Evolutionary conservation across 2,797 vertebrate genomes (phyloP), one percentile per base, ranked within the genome.

Genomic region (Ispidina picta): DNA sequence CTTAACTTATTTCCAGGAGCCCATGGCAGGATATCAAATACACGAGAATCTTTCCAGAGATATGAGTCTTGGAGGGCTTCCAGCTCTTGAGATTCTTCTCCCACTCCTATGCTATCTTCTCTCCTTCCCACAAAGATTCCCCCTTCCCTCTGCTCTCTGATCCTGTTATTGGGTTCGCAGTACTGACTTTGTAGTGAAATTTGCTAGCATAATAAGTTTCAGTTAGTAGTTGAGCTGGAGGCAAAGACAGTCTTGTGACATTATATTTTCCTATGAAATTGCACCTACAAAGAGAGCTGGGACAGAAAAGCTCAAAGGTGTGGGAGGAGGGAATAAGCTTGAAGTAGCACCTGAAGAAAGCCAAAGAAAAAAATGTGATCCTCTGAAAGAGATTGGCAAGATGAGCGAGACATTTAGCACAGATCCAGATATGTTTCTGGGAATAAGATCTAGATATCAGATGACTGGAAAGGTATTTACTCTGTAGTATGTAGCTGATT

Each of bases 211-310:
- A 96, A 92, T 92, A 88, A 71, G 56, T 79, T 92, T 64, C 68
- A 68, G 44, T 73, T 79, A 90, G 64, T 48, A 82, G 60, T 5
- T 79, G 70, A 71, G 90, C 95, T 94, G 71, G 86, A 95, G 95
- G 94, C 78, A 93, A 78, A 89, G 71, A 66, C 60, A 75, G 80
- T 88, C 94, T 91, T 94, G 63, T 94, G 92, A 93, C 72, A 43
- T 49, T 52, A 46, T 52, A 94, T 95, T 95, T 96, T 86, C 93
- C 87, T 94, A 60, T 60, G 76, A 95, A 95, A 94, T 89, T 95
- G 19, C 29, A 86, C 80, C 92, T 95, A 90, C 85, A 93, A 89
- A 91, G 90, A 78, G 37, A 81, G 29, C 54, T 78, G 56, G 60
- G 64, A 90, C 35, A 81, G 79, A 82, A 66, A 90, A 83, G 29